These are phyloP conservation scores for Trinectes maculatus DNA, from an alignment of 2,113 vertebrate genomes.

Conservation along the genomic window DNA sequence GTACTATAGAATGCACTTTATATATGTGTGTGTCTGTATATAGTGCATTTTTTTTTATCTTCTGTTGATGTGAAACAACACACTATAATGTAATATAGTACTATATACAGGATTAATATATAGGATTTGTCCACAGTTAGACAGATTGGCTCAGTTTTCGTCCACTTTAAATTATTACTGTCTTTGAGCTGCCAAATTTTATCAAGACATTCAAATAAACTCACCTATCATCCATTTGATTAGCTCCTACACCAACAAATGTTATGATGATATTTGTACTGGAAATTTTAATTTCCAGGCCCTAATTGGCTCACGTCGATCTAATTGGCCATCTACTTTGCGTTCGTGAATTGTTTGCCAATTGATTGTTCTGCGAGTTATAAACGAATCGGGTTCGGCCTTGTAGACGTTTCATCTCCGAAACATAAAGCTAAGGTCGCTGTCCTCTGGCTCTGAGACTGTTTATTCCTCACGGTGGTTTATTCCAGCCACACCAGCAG, in stretches of 20 bases:
- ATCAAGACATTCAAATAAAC: not conserved
- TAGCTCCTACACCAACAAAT: constrained; percentile 22
- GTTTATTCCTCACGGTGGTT: constrained; percentile 55
- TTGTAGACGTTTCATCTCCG: constrained; percentile 1
- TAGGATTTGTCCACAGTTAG: not conserved
- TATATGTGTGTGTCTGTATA: too few species aligned
- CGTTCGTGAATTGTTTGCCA: constrained; percentile 9
- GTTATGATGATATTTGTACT: not conserved
- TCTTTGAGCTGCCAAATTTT: too few species aligned
- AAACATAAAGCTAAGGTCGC: not conserved
- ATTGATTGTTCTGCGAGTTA: not conserved
- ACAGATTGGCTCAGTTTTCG: too few species aligned
- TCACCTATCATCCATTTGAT: not conserved
- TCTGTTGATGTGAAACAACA: too few species aligned
- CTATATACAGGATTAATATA: not conserved
- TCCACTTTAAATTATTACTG: too few species aligned
- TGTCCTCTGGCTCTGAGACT: constrained; percentile 42
- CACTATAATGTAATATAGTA: too few species aligned
- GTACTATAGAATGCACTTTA: too few species aligned
- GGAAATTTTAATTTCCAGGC: constrained; percentile 31
- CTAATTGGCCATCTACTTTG: constrained; percentile 15
- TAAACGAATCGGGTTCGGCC: constrained; percentile 10
- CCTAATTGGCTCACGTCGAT: constrained; percentile 16
- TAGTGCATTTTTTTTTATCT: too few species aligned
- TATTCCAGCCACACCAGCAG: constrained; percentile 63